Conservation (phyloP, 2,888 invertebrate genomes). For the Alloplasta piceator region DNA sequence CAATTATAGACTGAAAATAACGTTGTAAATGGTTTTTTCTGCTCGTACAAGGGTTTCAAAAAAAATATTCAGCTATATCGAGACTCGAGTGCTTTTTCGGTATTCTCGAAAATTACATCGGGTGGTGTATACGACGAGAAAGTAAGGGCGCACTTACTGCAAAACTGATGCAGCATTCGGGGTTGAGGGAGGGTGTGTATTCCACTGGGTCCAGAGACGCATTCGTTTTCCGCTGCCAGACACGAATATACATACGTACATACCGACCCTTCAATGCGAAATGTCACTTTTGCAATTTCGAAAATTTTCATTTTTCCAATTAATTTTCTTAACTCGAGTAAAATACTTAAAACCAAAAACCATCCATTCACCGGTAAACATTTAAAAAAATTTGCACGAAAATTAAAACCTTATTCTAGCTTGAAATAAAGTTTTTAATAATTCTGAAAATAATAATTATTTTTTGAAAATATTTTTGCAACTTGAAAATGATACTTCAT, state of each 20-base stretch:
- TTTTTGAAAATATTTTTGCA: too few relatives aligned
- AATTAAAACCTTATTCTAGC: too few relatives aligned
- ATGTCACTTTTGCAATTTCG: background rate
- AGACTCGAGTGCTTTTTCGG: constrained; percentile 49
- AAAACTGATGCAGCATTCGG: background rate
- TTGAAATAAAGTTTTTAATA: too few relatives aligned
- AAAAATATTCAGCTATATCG: constrained; percentile 45
- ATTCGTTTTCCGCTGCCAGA: constrained; percentile 50
- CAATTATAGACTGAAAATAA: too few relatives aligned
- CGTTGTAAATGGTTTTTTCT: background rate
- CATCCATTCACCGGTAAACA: too few relatives aligned
- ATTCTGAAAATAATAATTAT: too few relatives aligned
- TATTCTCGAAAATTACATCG: constrained; percentile 61
- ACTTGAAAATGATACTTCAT: too few relatives aligned
- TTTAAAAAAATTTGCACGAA: too few relatives aligned
- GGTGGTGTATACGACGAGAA: constrained; percentile 31
- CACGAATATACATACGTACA: constrained; percentile 15
- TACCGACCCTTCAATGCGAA: background rate
- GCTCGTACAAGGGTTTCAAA: background rate
- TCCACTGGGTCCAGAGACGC: constrained; percentile 48
- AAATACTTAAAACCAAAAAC: too few relatives aligned
- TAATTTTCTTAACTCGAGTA: background rate
- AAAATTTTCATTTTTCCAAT: background rate
- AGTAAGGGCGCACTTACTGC: constrained; percentile 22
- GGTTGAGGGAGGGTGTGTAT: constrained; percentile 22